Conservation (phyloP, 1,140 invertebrate species). For the Bicyclus anynana region DNA sequence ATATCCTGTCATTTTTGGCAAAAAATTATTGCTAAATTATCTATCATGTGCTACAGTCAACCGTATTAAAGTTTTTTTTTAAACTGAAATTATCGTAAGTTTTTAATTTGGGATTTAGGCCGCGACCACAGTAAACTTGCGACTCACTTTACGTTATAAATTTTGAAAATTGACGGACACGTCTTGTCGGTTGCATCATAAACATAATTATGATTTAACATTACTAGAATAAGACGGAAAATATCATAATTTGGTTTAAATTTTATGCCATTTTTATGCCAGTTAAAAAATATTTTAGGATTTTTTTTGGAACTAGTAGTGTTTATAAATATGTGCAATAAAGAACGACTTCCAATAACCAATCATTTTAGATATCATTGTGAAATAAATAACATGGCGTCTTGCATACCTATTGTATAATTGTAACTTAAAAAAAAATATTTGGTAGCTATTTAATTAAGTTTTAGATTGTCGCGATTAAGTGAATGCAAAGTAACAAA, state of each 20-base stretch:
- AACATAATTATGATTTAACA: too few species aligned
- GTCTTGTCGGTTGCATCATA: too few species aligned
- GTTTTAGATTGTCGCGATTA: conserved; percentile 56
- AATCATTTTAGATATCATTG: conserved; percentile 45
- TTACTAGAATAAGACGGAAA: too few species aligned
- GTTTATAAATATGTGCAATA: conserved; percentile 30
- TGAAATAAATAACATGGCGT: conserved; percentile 60
- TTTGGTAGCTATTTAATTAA: conserved; percentile 74
- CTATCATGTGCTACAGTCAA: too few species aligned
- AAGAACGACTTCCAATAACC: conserved; percentile 26
- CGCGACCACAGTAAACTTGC: too few species aligned
- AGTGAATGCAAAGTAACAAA: conserved; percentile 51
- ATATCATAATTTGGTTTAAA: too few species aligned
- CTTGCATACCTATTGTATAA: conserved; percentile 67
- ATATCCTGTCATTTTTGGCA: background rate
- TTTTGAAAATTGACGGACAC: too few species aligned
- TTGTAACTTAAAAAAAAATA: conserved; percentile 66
- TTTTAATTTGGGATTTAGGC: too few species aligned
- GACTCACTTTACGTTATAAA: too few species aligned
- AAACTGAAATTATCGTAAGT: too few species aligned
- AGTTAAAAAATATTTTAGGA: conserved; percentile 3
- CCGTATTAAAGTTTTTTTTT: too few species aligned
- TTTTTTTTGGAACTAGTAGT: background rate
- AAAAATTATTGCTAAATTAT: background rate
- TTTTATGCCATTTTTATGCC: conserved; percentile 1